Percentiles rank a stretch among this genome's conserved stretches.
These are phyloP conservation scores for Leuciscus idus DNA, from an alignment of 2,113 vertebrate genomes.

Conservation along the genomic window DNA sequence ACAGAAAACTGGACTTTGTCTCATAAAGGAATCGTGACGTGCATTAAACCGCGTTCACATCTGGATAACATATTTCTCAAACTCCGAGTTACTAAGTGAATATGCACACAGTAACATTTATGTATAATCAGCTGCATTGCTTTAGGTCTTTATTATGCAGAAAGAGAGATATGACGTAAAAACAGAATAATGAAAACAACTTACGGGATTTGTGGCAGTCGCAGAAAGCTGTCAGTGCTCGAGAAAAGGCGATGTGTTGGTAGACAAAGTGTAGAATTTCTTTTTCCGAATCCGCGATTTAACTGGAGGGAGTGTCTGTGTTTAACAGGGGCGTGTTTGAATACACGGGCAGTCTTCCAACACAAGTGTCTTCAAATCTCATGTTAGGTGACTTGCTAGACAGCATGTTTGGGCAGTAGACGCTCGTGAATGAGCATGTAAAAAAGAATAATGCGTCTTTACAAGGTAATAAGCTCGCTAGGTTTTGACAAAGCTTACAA, in stretches of 20 bases:
- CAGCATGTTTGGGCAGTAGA: not conserved
- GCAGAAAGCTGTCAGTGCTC: constrained; percentile 3
- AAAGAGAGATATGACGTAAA: not conserved
- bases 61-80: not conserved
- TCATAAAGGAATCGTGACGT: not conserved
- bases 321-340: not conserved
- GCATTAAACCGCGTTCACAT: not conserved
- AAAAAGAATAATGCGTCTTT: not conserved
- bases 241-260: not conserved
- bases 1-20: constrained; percentile 31
- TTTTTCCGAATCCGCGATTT: not conserved
- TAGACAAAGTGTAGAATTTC: not conserved
- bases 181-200: not conserved
- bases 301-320: constrained; percentile 14
- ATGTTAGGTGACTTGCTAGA: too few species aligned
- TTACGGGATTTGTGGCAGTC: constrained; percentile 15
- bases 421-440: too few species aligned
- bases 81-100: not conserved
- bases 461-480: not conserved
- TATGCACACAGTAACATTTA: not conserved
- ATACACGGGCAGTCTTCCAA: not conserved
- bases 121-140: too few species aligned
- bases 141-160: not conserved
- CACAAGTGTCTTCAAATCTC: not conserved
- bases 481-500: not conserved